A percentile compares a stretch with the other conserved stretches of the same genome.
phyloP scores from a whole-genome alignment of 2,113 vertebrate species.

The Suricata suricatta region DNA sequence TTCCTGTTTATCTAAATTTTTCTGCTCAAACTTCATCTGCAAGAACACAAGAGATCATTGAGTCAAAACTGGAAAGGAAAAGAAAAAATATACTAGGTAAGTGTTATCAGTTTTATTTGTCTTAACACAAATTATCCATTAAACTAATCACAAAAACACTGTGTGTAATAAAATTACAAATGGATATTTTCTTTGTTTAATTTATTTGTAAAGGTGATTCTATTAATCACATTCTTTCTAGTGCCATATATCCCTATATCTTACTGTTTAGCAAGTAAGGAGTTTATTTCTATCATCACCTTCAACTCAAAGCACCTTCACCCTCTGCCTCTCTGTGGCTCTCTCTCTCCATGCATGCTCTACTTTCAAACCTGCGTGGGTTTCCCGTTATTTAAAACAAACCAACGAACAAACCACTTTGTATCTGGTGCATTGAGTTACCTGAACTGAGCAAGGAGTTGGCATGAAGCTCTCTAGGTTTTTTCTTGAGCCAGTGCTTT shows the following conservation, averaged over 20 bases:
- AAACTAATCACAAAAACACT: not conserved
- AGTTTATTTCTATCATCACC: not conserved
- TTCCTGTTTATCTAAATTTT: constrained; percentile 91
- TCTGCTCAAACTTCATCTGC: constrained; percentile 90
- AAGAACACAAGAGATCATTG: constrained; percentile 91
- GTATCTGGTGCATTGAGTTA: not conserved
- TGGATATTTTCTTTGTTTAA: constrained; percentile 6
- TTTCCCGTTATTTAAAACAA: not conserved
- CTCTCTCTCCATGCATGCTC: not conserved
- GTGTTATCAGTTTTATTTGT: not conserved
- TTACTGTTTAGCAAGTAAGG: not conserved
- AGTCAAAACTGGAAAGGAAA: constrained; percentile 92
- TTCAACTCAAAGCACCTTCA: not conserved
- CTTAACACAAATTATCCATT: not conserved
- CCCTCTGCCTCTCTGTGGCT: not conserved
- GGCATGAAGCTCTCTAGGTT: not conserved
- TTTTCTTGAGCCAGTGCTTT: not conserved
- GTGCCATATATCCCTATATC: not conserved
- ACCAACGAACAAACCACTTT: not conserved
- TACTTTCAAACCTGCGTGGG: not conserved
- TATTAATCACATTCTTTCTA: not conserved
- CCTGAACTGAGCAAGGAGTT: not conserved
- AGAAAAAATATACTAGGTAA: constrained; percentile 90
- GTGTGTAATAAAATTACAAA: not conserved
- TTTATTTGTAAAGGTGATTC: not conserved